phyloP scores from a whole-genome alignment of 2,888 invertebrate species.

The Lypha dubia region DNA sequence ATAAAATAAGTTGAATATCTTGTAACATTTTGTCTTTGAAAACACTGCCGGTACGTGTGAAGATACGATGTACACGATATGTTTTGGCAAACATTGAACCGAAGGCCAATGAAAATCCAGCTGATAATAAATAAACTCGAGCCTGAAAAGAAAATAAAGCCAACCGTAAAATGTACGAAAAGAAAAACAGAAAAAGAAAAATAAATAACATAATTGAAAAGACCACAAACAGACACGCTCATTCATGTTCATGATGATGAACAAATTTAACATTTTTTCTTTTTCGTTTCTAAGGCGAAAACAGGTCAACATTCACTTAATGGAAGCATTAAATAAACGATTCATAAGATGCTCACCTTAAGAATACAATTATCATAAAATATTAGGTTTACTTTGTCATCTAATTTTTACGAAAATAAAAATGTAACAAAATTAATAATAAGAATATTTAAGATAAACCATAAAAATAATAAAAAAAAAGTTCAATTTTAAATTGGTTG shows the following conservation, averaged over 20 bases:
- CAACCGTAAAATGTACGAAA: not conserved
- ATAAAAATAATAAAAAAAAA: too few species aligned
- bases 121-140: slow-evolving; percentile 93
- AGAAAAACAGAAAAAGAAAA: not conserved
- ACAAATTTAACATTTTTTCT: too few species aligned
- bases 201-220: not conserved
- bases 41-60: slow-evolving; percentile 92
- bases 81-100: slow-evolving; percentile 98
- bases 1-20: slow-evolving; percentile 93
- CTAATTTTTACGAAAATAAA: too few species aligned
- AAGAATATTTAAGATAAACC: too few species aligned
- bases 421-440: too few species aligned
- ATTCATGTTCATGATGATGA: too few species aligned
- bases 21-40: slow-evolving; percentile 95
- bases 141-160: slow-evolving; percentile 85
- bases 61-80: slow-evolving; percentile 95
- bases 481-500: too few species aligned
- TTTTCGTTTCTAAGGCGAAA: not conserved
- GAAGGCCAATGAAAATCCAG: slow-evolving; percentile 95
- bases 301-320: too few species aligned
- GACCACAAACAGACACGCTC: not conserved
- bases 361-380: too few species aligned
- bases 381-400: too few species aligned
- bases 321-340: too few species aligned
- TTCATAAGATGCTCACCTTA: too few species aligned